phyloP scores from a whole-genome alignment of 2,797 vertebrate genomes.

The Silurus lanzhouensis region DNA sequence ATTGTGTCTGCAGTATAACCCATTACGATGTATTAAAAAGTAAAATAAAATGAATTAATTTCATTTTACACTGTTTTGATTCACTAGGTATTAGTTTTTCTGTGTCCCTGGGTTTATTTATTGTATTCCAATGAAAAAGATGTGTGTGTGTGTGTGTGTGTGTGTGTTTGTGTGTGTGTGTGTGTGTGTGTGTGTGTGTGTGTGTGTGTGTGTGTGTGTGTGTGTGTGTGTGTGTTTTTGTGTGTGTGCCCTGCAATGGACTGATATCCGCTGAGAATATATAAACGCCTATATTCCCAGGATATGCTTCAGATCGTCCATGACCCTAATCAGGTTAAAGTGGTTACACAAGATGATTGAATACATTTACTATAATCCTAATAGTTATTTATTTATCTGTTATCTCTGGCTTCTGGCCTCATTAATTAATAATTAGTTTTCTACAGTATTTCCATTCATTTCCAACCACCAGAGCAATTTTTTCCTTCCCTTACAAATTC shows the following conservation, averaged over 20 bases:
- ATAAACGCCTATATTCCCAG: neutral
- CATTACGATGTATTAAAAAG: neutral
- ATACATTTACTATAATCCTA: neutral
- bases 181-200: neutral
- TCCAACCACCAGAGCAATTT: neutral
- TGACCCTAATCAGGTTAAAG: neutral
- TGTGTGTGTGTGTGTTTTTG: neutral
- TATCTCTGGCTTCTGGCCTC: neutral
- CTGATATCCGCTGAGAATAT: neutral
- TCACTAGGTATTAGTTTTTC: neutral
- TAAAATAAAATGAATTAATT: too few species aligned
- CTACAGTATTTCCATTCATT: neutral
- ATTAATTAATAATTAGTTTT: neutral
- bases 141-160: neutral
- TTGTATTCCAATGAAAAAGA: neutral
- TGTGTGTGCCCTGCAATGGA: neutral
- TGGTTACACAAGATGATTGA: neutral
- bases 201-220: neutral
- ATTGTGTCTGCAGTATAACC: neutral
- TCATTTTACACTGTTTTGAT: neutral
- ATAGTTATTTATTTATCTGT: neutral
- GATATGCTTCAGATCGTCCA: neutral
- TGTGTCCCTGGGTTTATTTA: neutral
- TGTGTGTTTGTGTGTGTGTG: neutral
- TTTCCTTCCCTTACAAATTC: neutral